These are phyloP conservation scores for Drosophila algonquin DNA, from an alignment of 2,888 invertebrate genomes.

Conservation along the genomic window DNA sequence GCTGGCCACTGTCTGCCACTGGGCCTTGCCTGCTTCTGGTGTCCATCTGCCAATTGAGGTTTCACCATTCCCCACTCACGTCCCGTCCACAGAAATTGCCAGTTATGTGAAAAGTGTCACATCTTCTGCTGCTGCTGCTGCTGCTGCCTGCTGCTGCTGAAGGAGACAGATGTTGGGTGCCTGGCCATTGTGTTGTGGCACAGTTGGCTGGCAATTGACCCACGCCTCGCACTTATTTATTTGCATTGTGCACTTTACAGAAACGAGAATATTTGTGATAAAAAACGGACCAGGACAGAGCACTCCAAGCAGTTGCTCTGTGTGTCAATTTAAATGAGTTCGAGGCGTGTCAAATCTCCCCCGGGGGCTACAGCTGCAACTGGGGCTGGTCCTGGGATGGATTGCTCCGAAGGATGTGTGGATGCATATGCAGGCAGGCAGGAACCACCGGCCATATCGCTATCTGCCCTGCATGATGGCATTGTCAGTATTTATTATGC, in stretches of 20 bases:
- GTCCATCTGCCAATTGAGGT: slow-evolving; percentile 46
- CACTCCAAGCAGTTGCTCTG: slow-evolving; percentile 17
- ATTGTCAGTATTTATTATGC: slow-evolving; percentile 60
- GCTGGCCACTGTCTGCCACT: slow-evolving; percentile 19
- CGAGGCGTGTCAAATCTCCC: slow-evolving; percentile 40
- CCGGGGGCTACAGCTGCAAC: slow-evolving; percentile 3
- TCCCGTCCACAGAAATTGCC: slow-evolving; percentile 20
- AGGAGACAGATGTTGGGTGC: slow-evolving; percentile 38
- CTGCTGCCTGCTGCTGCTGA: slow-evolving; percentile 20
- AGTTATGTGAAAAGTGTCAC: slow-evolving; percentile 50
- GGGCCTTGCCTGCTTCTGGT: slow-evolving; percentile 1
- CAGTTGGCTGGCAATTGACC: slow-evolving; percentile 21
- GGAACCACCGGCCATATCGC: slow-evolving; percentile 20
- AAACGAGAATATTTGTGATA: slow-evolving; percentile 56
- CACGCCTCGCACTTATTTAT: slow-evolving; percentile 56
- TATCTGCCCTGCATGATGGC: slow-evolving; percentile 31
- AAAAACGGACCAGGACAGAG: slow-evolving; percentile 34
- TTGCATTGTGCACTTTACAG: slow-evolving; percentile 60
- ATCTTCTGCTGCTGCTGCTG: slow-evolving; percentile 14
- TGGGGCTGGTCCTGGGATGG: background rate
- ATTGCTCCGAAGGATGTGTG: background rate
- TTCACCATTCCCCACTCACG: slow-evolving; percentile 12
- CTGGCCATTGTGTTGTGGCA: slow-evolving; percentile 10
- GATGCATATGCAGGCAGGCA: slow-evolving; percentile 11
- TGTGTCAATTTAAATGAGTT: slow-evolving; percentile 55